A percentile compares a stretch with the other conserved stretches of the same genome.
These are phyloP conservation scores for Melinaea menophilus DNA, from an alignment of 2,888 invertebrate species.

Conservation along the genomic window DNA sequence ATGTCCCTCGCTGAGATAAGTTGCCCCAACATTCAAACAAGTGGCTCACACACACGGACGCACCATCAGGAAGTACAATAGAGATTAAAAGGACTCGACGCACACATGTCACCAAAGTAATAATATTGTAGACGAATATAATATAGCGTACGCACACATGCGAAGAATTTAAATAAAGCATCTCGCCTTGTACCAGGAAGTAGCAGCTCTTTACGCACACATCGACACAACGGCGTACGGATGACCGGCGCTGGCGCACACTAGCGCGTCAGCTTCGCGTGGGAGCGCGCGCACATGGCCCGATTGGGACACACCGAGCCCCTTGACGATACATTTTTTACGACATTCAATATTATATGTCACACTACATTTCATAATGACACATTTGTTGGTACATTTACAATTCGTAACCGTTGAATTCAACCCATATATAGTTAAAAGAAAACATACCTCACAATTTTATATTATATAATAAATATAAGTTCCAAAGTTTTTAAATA, in stretches of 20 bases:
- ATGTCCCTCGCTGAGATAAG: slow-evolving; percentile 75
- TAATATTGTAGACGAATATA: slow-evolving; percentile 70
- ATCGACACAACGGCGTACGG: slow-evolving; percentile 40
- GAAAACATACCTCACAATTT: background rate
- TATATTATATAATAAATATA: background rate
- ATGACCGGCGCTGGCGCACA: slow-evolving; percentile 70
- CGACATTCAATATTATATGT: slow-evolving; percentile 57
- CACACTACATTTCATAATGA: slow-evolving; percentile 45
- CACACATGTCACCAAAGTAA: slow-evolving; percentile 70
- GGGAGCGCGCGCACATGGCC: slow-evolving; percentile 77
- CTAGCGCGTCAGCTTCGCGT: slow-evolving; percentile 70
- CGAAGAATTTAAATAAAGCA: slow-evolving; percentile 73
- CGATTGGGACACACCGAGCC: slow-evolving; percentile 74
- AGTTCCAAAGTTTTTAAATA: background rate
- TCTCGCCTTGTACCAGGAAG: slow-evolving; percentile 76
- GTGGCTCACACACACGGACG: slow-evolving; percentile 71
- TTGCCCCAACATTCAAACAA: slow-evolving; percentile 77
- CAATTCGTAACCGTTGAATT: background rate
- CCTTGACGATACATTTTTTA: slow-evolving; percentile 74
- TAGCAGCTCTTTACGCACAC: slow-evolving; percentile 71
- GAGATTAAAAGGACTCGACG: slow-evolving; percentile 73
- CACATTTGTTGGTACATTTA: background rate
- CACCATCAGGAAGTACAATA: slow-evolving; percentile 76
- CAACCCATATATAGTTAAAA: too few species aligned
- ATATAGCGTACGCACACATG: slow-evolving; percentile 72